These are phyloP conservation scores for Onchidella celtica DNA, from an alignment of 2,888 invertebrate genomes.

Conservation along the genomic window DNA sequence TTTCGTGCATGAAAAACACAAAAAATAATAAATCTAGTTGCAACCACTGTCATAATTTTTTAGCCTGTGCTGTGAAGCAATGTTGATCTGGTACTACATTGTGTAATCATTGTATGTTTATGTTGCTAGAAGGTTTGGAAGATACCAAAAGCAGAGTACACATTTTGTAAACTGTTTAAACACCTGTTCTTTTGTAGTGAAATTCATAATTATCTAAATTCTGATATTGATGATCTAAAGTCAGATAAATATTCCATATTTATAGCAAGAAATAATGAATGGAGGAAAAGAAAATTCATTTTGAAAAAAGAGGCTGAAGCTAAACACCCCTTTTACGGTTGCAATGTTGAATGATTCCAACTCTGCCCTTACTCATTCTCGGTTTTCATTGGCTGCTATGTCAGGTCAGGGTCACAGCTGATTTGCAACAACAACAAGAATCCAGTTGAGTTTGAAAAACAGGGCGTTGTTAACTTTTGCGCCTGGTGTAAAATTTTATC, in stretches of 20 bases:
- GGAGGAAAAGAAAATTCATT: too few species aligned
- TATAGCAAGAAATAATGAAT: too few species aligned
- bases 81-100: not conserved
- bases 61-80: not conserved
- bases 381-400: conserved; percentile 17
- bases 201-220: too few species aligned
- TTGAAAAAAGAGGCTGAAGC: too few species aligned
- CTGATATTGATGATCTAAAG: too few species aligned
- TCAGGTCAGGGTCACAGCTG: conserved; percentile 31
- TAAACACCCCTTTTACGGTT: not conserved
- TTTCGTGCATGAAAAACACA: too few species aligned
- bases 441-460: conserved; percentile 23
- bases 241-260: too few species aligned
- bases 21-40: too few species aligned
- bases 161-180: too few species aligned
- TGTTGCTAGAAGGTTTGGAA: not conserved
- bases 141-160: not conserved
- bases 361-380: not conserved
- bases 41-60: too few species aligned
- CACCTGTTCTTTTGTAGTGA: too few species aligned
- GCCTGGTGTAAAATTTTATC: not conserved
- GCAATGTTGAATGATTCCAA: not conserved
- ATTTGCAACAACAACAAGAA: conserved; percentile 32
- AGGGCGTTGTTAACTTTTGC: not conserved
- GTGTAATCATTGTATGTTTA: not conserved